These are phyloP conservation scores for Alloplasta piceator DNA, from an alignment of 2,888 invertebrate species.

Conservation along the genomic window DNA sequence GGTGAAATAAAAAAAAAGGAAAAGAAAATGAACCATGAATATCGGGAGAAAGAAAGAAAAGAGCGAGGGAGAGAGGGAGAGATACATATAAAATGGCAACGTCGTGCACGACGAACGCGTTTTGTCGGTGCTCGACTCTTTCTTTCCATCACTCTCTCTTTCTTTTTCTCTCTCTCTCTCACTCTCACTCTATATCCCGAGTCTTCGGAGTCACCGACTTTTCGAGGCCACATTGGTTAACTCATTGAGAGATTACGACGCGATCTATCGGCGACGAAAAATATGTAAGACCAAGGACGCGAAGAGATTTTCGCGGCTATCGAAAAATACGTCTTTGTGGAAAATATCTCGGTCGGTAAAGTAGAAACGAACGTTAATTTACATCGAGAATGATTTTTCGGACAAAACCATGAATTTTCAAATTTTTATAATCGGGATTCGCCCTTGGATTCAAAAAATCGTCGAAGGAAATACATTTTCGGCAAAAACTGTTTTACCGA, in stretches of 20 bases:
- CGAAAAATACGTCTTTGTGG: conserved; percentile 50
- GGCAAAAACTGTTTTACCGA: too few relatives aligned
- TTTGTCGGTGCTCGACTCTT: conserved; percentile 63
- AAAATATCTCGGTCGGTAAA: not conserved
- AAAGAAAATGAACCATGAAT: conserved; percentile 15
- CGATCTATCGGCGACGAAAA: conserved; percentile 82
- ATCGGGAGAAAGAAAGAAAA: not conserved
- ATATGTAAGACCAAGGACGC: conserved; percentile 82
- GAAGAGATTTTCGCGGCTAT: conserved; percentile 72
- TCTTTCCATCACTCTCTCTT: conserved; percentile 11
- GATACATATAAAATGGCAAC: conserved; percentile 50
- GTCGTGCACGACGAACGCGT: conserved; percentile 54
- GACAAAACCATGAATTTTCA: too few relatives aligned
- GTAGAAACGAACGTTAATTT: too few relatives aligned
- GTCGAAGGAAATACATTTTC: too few relatives aligned
- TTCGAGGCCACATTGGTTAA: conserved; percentile 82
- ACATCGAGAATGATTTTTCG: too few relatives aligned
- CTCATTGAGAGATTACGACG: conserved; percentile 80
- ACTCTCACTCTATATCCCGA: conserved; percentile 55
- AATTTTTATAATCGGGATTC: too few relatives aligned
- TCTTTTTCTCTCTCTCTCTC: conserved; percentile 8
- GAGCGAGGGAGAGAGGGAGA: too few relatives aligned
- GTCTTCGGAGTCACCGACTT: conserved; percentile 82
- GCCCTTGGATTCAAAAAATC: too few relatives aligned
- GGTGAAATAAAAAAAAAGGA: conserved; percentile 10